Conservation (phyloP, 2,113 vertebrate genomes). For the Siphamia tubifer region DNA sequence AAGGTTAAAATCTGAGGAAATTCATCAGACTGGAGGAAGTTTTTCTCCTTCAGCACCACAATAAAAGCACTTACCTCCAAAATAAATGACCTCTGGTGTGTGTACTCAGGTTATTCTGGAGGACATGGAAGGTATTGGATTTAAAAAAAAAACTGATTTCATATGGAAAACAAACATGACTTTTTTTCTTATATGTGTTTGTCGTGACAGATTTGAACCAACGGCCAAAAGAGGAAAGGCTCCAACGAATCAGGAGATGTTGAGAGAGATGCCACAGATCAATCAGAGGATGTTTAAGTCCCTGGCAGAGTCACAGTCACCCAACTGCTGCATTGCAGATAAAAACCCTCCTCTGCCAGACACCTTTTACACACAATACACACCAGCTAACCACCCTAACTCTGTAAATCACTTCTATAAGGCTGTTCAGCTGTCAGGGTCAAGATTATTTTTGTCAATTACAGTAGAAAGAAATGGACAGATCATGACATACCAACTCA, state of each 20-base stretch:
- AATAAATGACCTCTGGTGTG: background rate
- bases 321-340: conserved; percentile 75
- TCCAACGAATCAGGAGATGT: background rate
- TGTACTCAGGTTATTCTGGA: background rate
- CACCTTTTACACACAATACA: conserved; percentile 40
- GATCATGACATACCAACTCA: background rate
- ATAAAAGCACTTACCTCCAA: background rate
- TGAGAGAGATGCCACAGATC: conserved; percentile 25
- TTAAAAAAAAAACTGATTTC: background rate
- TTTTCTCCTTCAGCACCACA: too few relatives aligned
- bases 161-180: background rate
- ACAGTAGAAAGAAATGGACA: background rate
- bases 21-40: background rate
- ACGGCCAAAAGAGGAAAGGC: background rate
- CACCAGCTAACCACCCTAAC: background rate
- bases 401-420: background rate
- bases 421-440: too few relatives aligned
- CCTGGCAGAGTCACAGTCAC: conserved; percentile 36
- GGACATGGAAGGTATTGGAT: background rate
- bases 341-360: conserved; percentile 40
- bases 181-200: background rate
- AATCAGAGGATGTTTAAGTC: conserved; percentile 49
- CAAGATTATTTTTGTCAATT: too few relatives aligned
- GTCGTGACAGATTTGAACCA: background rate
- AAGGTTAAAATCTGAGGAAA: background rate